Conservation (phyloP, 2,888 invertebrate genomes). For the Cephus nigrinus region DNA sequence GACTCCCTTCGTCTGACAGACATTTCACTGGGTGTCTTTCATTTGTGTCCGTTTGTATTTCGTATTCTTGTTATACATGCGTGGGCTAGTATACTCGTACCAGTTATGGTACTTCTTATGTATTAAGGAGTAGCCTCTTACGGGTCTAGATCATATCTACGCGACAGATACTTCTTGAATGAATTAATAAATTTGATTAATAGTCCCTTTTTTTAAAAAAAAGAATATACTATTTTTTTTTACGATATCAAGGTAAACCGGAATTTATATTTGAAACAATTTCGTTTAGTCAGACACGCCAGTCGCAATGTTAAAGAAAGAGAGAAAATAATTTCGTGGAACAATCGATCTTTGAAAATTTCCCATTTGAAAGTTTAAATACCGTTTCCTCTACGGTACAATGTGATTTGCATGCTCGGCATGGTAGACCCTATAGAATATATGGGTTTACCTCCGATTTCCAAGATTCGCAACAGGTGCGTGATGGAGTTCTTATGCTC, state of each 20-base stretch:
- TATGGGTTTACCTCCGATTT: not conserved
- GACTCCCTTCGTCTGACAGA: not conserved
- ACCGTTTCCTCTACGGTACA: not conserved
- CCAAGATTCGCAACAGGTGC: not conserved
- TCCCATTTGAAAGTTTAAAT: not conserved
- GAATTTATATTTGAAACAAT: not conserved
- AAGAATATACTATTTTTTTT: not conserved
- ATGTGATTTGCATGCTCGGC: not conserved
- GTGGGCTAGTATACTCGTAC: not conserved
- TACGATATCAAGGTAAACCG: not conserved
- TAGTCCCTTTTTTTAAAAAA: conserved; percentile 24
- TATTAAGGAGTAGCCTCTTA: not conserved
- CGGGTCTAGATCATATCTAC: not conserved
- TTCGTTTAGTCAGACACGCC: not conserved
- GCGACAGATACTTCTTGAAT: conserved; percentile 43
- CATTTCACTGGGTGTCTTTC: not conserved
- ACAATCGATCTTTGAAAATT: not conserved
- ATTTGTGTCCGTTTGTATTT: not conserved
- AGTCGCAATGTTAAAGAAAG: not conserved
- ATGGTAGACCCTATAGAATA: not conserved
- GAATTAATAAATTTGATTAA: conserved; percentile 42
- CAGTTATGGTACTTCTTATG: not conserved
- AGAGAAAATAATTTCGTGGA: not conserved
- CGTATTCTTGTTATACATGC: not conserved
- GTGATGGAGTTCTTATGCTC: conserved; percentile 11